Base-by-base conservation (phyloP, 2,888 invertebrate genomes). In the Tenthredo amoena region DNA sequence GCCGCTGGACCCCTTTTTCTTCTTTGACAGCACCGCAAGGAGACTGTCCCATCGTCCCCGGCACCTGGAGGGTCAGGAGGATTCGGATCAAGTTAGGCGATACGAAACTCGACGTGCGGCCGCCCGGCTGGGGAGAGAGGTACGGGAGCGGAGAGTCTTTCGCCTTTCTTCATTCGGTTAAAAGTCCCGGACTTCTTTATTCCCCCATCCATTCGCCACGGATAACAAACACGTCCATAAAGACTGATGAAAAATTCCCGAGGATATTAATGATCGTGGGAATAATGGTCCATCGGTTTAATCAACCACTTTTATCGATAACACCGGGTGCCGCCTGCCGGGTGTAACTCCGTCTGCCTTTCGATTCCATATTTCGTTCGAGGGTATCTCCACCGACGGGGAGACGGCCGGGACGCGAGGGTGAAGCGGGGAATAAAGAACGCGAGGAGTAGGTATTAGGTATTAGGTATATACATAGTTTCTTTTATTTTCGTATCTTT, bases 1-100 rank as follows among this genome's bases (percentile, higher is more conserved):
- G 92, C 5, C 96, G 94, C 90, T 96, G 96, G 86, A 96, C 95
- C 21, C 96, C 96, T 88, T 96, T 96, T 89, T 96, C 96, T 87
- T 95, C 95, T 91, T 96, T 95, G 71, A 95, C 95, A 5, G 94
- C 95, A 2, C 95, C 95, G 88, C 95, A 95, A 2, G 94, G 92
- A 21, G 91, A 93, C 91, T 88, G 95, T 87, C 92, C 91, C 26
- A 91, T 91, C 79, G 91, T 90, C 9, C 92, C 92, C 5, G 91
- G 87, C 47, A 93, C 90, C 92, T 93, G 87, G 40, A 40, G 21
- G 18, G 26, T 26, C 0, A 26, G 26, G 26, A 6, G 58, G 50
- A 40, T 6, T 21, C n/a, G 2, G 31, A 37, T 12, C 15, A 18
- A 9, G 9, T 37, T 9, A 40, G 10, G 15, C 18, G 37, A 71